Percentiles rank a stretch among this genome's conserved stretches.
Evolutionary conservation across 1,140 invertebrate genomes (phyloP).

Genomic region (Drosophila micromelanica): DNA sequence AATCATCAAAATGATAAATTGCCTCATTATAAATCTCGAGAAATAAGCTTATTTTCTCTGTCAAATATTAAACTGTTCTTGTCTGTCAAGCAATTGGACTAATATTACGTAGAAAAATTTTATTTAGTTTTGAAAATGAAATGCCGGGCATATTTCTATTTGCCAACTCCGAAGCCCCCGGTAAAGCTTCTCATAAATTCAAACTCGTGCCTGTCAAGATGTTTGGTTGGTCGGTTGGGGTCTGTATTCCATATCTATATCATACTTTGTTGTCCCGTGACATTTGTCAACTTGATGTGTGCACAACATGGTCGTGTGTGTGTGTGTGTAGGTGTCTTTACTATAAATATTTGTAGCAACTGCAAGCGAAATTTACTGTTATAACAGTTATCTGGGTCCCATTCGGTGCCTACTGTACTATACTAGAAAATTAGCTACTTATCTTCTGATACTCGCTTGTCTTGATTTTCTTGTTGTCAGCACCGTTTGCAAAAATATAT

Average conservation of each 20-base stretch:
- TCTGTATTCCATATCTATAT: slow-evolving; percentile 49
- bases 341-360: slow-evolving; percentile 63
- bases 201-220: slow-evolving; percentile 55
- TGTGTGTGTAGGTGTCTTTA: slow-evolving; percentile 6
- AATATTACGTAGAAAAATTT: not conserved
- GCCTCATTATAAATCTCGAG: too few relatives aligned
- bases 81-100: not conserved
- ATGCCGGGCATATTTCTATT: slow-evolving; percentile 24
- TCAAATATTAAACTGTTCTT: not conserved
- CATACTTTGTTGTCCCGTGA: slow-evolving; percentile 50
- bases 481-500: slow-evolving; percentile 10
- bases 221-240: slow-evolving; percentile 37
- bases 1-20: too few relatives aligned
- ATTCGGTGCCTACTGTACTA: not conserved
- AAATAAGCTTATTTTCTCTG: not conserved
- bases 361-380: slow-evolving; percentile 57
- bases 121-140: slow-evolving; percentile 3
- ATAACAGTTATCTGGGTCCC: slow-evolving; percentile 43
- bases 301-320: not conserved
- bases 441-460: slow-evolving; percentile 12
- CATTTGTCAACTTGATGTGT: slow-evolving; percentile 51
- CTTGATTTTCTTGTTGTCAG: not conserved
- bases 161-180: not conserved
- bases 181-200: slow-evolving; percentile 64
- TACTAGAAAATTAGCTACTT: slow-evolving; percentile 8